Evolutionary conservation across 2,113 vertebrate genomes (phyloP), one percentile per base, ranked within the genome.

Genomic region (Salvator merianae): DNA sequence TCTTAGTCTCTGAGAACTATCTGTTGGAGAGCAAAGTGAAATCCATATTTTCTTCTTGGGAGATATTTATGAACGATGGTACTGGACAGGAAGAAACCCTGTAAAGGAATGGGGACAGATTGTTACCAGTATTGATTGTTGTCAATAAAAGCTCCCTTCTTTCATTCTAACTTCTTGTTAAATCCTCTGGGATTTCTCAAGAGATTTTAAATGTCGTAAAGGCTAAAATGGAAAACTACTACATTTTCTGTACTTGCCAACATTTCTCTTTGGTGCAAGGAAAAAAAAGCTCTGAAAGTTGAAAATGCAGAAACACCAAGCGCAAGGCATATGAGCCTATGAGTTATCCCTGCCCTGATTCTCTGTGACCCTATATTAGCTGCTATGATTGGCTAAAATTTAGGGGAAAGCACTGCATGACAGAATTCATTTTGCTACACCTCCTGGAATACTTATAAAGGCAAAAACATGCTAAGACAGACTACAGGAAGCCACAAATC

Each of bases 111-210:
- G 28, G 34, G 82, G 77, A 34, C 34, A 83, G 65, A 13, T 0
- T 77, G 73, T 75, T 85, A 84, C 77, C 63, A 47, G 59, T 86
- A 77, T 68, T 88, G 32, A 79, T 87, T 86, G 79, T 84, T 86
- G 53, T 78, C 77, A 82, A 71, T 84, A 87, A 86, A 81, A 71
- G 80, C 74, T 83, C 2, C 24, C 59, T 63, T 47, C n/a, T 47
- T 71, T 34, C n/a, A 73, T 30, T 55, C 28, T 73, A 43, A 50
- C 68, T 73, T 88, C 70, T 50, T 38, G 40, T 83, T 63, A 87
- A 36, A 14, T 83, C 72, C 62, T 1, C 68, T 8, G 63, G 76
- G 85, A 53, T 81, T 34, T 73, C 55, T 81, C 74, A 72, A 69
- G 8, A 86, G 63, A n/a, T n/a, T 40, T 12, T 55, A 20, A 53